These are phyloP conservation scores for Notodromas monacha DNA, from an alignment of 2,888 invertebrate genomes.

Conservation along the genomic window DNA sequence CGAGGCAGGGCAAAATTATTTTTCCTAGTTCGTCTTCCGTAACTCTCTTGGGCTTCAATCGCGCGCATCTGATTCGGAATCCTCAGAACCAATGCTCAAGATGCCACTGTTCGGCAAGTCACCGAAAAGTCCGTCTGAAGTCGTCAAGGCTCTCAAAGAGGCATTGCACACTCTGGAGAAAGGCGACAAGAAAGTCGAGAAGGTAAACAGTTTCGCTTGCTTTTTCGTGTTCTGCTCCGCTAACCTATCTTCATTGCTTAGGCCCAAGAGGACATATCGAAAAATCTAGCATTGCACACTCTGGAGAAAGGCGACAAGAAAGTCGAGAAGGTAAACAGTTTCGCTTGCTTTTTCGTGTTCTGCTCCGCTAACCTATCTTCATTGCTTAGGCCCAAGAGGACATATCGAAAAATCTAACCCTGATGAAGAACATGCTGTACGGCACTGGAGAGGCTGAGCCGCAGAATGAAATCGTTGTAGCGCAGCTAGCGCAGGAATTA, in stretches of 20 bases:
- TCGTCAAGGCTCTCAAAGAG: conserved; percentile 66
- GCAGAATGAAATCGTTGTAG: conserved; percentile 76
- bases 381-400: conserved; percentile 55
- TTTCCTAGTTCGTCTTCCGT: no score
- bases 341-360: no score
- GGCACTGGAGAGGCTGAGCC: conserved; percentile 89
- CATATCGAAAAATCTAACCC: conserved; percentile 76
- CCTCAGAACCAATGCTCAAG: no score
- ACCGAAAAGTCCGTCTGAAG: conserved; percentile 87
- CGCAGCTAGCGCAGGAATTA: conserved; percentile 84
- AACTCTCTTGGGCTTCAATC: no score
- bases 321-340: conserved; percentile 58
- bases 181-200: conserved; percentile 83
- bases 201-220: no score
- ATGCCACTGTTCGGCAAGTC: conserved; percentile 96
- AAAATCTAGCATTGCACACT: conserved; percentile 70
- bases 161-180: conserved; percentile 70
- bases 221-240: neutral
- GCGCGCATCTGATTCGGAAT: no score
- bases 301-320: conserved; percentile 84
- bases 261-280: conserved; percentile 92
- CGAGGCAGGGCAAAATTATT: no score
- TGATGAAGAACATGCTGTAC: conserved; percentile 90
- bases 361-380: no score
- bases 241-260: conserved; percentile 11